Evolutionary conservation across 2,797 vertebrate species (phyloP).

Genomic region (Luscinia luscinia): DNA sequence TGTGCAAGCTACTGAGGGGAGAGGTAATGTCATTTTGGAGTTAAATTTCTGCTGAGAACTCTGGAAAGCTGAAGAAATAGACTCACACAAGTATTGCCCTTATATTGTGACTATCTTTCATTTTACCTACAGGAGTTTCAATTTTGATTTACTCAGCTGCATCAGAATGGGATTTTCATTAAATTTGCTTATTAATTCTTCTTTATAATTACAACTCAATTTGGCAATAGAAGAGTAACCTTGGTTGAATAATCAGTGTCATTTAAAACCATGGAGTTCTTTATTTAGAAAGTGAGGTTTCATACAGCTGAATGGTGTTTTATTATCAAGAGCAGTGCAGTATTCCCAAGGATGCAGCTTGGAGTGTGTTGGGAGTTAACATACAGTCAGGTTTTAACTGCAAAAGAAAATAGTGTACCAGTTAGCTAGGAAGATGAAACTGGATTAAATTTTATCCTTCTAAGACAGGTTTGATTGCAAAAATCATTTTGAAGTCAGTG

Average conservation of each 20-base stretch:
- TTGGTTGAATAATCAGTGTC: constrained; percentile 24
- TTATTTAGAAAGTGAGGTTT: constrained; percentile 32
- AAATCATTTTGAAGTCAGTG: neutral
- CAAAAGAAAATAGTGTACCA: neutral
- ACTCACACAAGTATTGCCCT: neutral
- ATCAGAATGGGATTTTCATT: constrained; percentile 48
- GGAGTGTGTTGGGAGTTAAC: constrained; percentile 2
- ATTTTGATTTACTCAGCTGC: constrained; percentile 31
- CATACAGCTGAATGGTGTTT: neutral
- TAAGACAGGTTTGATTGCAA: neutral
- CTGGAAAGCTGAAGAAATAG: neutral
- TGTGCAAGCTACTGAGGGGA: neutral
- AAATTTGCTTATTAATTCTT: constrained; percentile 55
- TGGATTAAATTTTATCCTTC: neutral
- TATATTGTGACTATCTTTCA: neutral
- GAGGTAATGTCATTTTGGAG: neutral
- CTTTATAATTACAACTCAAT: constrained; percentile 50
- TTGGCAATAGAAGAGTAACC: neutral
- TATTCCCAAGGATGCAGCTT: constrained; percentile 29
- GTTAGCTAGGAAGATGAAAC: neutral
- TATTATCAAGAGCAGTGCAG: neutral
- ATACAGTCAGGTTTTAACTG: neutral
- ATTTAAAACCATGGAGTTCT: constrained; percentile 12
- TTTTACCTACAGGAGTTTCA: constrained; percentile 16
- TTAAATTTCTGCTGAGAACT: neutral